Conservation (phyloP, 1,140 invertebrate species). For the Hormaphis cornu region DNA sequence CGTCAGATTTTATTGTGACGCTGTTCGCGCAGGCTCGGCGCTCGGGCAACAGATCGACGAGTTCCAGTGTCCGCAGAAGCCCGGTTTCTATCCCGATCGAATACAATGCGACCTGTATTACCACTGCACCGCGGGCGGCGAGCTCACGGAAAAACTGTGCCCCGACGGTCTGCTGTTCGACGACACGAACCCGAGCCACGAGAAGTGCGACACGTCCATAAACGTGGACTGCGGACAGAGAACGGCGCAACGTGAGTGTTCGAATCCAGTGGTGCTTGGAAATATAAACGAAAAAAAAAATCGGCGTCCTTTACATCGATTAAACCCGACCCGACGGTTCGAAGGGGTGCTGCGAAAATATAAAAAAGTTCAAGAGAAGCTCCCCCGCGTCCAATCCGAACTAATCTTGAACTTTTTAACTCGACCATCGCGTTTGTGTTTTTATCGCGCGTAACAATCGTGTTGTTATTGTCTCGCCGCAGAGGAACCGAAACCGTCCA, state of each 20-base stretch:
- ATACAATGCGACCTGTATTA: constrained; percentile 76
- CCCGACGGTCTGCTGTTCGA: constrained; percentile 74
- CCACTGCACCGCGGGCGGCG: constrained; percentile 56
- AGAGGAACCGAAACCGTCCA: constrained; percentile 62
- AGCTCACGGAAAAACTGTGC: constrained; percentile 60
- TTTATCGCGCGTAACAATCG: neutral
- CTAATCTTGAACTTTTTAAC: too few species aligned
- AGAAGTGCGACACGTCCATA: constrained; percentile 65
- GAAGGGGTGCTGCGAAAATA: too few species aligned
- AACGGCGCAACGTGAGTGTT: constrained; percentile 61
- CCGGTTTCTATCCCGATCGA: constrained; percentile 64
- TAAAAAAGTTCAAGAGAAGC: too few species aligned
- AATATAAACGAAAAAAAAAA: too few species aligned
- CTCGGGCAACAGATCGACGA: constrained; percentile 19
- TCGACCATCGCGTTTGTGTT: too few species aligned
- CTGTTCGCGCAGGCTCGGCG: neutral
- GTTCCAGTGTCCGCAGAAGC: constrained; percentile 56
- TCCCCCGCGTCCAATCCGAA: too few species aligned
- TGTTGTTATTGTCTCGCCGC: constrained; percentile 38
- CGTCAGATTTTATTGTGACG: neutral
- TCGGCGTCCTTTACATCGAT: too few species aligned
- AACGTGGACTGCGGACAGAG: constrained; percentile 70
- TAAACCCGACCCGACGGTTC: too few species aligned
- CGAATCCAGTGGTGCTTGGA: too few species aligned
- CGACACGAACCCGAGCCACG: constrained; percentile 61